Base-by-base conservation (phyloP, 2,888 invertebrate genomes). In the Drosophila testacea region DNA sequence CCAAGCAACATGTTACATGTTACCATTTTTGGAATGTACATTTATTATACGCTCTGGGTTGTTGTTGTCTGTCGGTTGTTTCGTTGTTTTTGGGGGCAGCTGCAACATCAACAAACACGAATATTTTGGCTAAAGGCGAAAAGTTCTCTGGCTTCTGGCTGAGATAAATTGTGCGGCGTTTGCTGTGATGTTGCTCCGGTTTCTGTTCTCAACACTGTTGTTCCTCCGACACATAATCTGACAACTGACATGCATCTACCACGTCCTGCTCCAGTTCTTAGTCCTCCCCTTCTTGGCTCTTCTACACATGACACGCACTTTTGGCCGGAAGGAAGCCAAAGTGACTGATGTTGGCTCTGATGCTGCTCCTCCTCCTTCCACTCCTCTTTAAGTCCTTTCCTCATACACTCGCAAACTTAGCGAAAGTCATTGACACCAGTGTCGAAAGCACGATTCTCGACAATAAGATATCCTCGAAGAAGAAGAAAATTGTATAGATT, bases 201-300 rank as follows among this genome's bases (percentile, higher is more conserved):
- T 22, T 13, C 69, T 67, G 59, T 72, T 73, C 70, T 62, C 76
- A 55, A 62, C 64, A 54, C 62, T 70, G 66, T 75, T 70, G 66
- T 75, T 64, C 56, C 60, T 64, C 76, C 63, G 77, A 83, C 82
- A 83, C 55, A 82, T 88, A 84, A 84, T 84, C 83, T 88, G 83
- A 84, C 83, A 84, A 69, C 83, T 85, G 83, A 84, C 86, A 74
- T 77, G 79, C 79, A 77, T 65, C 86, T 77, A 22, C 22, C 22
- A 63, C 63, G 52, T 48, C 50, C 39, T 32, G 59, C 64, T 51
- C 57, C 54, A 13, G 39, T 30, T 38, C 60, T 36, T 27, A 4
- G 32, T 5, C 28, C 59, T 32, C 16, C 30, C 30, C n/a, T 22
- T 38, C 34, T 28, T 39, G 34, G 10, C 30, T 50, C 30, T 54